phyloP scores from a whole-genome alignment of 1,140 invertebrate genomes.

The Stegodyphus mimosarum region DNA sequence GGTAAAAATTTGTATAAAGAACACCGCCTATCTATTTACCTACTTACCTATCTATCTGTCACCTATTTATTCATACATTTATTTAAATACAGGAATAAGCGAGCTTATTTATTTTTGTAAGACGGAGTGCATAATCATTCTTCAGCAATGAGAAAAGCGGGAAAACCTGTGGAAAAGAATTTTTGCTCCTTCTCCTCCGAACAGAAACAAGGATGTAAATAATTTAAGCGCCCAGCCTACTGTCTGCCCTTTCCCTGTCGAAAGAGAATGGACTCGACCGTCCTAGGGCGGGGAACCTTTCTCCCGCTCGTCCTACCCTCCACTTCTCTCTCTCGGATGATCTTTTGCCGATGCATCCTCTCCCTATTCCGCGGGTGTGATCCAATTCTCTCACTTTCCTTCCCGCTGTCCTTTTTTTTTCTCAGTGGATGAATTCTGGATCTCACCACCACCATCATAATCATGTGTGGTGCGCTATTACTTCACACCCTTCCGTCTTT shows the following conservation, averaged over 20 bases:
- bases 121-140: no score
- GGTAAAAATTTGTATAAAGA: no score
- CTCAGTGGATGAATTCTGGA: not conserved
- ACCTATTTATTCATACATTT: no score
- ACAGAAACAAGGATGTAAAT: constrained; percentile 1
- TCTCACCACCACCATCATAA: not conserved
- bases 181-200: not conserved
- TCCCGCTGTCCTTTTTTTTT: not conserved
- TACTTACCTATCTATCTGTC: no score
- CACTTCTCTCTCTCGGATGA: not conserved
- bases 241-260: not conserved
- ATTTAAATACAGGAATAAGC: no score
- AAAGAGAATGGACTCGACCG: constrained; percentile 41
- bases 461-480: not conserved
- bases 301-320: not conserved
- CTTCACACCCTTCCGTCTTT: not conserved
- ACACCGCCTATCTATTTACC: no score
- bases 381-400: not conserved
- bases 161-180: no score
- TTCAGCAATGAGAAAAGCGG: no score
- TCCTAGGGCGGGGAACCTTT: constrained; percentile 23
- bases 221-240: not conserved
- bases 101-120: no score
- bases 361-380: not conserved
- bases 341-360: constrained; percentile 6